phyloP scores from a whole-genome alignment of 2,888 invertebrate species.

The Eueremaeus valkanovi region DNA sequence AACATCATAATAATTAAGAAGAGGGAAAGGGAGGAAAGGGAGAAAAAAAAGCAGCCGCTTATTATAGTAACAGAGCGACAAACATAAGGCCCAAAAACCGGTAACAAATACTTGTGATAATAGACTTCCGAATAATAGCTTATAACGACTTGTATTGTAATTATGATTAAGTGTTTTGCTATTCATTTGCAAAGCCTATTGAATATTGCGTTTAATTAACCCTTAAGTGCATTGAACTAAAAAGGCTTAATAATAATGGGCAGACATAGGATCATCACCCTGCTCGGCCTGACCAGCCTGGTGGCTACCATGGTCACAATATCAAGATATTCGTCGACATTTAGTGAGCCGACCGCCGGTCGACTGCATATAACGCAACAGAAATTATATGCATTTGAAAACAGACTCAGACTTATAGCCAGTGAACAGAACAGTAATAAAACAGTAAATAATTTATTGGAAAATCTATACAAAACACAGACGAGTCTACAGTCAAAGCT shows the following conservation, averaged over 20 bases:
- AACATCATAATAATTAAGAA: too few species aligned
- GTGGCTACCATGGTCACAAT: conserved; percentile 33
- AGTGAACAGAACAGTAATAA: neutral
- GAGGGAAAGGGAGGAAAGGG: too few species aligned
- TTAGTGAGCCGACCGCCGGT: neutral
- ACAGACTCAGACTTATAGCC: neutral
- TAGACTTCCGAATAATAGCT: too few species aligned
- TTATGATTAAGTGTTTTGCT: too few species aligned
- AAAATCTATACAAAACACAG: neutral
- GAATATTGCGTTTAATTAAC: too few species aligned
- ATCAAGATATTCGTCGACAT: neutral
- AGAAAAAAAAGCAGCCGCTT: too few species aligned
- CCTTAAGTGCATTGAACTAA: too few species aligned
- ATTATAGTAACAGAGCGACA: too few species aligned
- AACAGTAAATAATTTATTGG: conserved; percentile 2
- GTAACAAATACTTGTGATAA: too few species aligned
- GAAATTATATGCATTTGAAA: neutral
- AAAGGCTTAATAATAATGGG: neutral
- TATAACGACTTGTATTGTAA: too few species aligned
- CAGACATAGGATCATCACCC: conserved; percentile 23
- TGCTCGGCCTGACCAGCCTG: conserved; percentile 29
- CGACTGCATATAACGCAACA: neutral
- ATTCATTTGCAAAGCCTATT: too few species aligned
- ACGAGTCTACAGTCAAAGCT: neutral
- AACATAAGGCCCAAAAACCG: too few species aligned